phyloP scores from a whole-genome alignment of 2,113 vertebrate species.

The Dinomys branickii region DNA sequence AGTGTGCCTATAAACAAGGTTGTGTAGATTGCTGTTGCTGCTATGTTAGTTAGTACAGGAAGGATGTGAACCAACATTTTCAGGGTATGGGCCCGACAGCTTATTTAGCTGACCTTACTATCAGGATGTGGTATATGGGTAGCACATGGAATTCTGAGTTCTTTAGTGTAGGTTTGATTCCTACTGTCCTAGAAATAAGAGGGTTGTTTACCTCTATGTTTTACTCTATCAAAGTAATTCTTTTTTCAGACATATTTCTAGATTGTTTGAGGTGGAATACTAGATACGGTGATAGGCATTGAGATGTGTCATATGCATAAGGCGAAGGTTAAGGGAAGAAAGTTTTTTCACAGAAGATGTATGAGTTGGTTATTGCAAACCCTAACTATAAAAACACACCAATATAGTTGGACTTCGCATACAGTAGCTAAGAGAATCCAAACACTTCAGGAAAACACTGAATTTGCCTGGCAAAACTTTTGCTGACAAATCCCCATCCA shows the following conservation, averaged over 20 bases:
- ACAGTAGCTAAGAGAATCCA: slow-evolving; percentile 92
- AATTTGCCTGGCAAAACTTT: slow-evolving; percentile 89
- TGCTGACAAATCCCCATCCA: slow-evolving; percentile 90
- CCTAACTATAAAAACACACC: slow-evolving; percentile 95
- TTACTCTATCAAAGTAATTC: no score
- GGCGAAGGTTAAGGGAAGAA: no score
- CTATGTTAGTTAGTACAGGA: slow-evolving; percentile 67
- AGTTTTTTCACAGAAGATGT: no score
- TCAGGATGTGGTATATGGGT: slow-evolving; percentile 76
- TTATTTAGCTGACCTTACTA: slow-evolving; percentile 84
- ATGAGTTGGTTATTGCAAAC: slow-evolving; percentile 95
- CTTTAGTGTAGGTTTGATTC: no score
- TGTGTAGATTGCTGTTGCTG: rapidly evolving
- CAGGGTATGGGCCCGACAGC: slow-evolving; percentile 80
- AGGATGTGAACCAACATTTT: slow-evolving; percentile 76
- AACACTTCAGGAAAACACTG: slow-evolving; percentile 87
- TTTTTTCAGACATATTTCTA: no score
- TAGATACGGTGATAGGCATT: no score
- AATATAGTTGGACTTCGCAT: slow-evolving; percentile 92
- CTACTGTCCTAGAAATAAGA: no score
- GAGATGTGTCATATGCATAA: no score
- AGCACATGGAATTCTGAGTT: no score
- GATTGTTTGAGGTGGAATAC: background rate
- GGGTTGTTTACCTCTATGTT: no score
- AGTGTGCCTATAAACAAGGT: background rate